A percentile compares a stretch with the other conserved stretches of the same genome.
Conservation (phyloP, 2,113 vertebrate species). For the Oplegnathus fasciatus region DNA sequence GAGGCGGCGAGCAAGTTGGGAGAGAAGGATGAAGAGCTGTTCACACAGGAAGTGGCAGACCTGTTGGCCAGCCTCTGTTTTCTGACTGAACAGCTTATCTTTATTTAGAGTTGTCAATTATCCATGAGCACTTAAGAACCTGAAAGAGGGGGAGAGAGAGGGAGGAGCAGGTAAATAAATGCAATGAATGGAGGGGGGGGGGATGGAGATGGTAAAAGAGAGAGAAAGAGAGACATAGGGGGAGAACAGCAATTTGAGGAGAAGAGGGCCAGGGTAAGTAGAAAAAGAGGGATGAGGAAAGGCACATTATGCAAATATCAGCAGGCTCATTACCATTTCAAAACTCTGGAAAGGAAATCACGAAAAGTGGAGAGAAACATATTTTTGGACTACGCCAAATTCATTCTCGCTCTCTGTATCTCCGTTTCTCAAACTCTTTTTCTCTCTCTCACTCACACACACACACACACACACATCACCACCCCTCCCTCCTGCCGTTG, state of each 20-base stretch:
- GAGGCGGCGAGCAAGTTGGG: constrained; percentile 23
- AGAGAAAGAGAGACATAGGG: constrained; percentile 18
- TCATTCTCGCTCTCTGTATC: constrained; percentile 27
- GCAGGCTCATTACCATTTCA: constrained; percentile 76
- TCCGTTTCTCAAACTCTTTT: background rate
- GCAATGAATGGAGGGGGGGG: constrained; percentile 37
- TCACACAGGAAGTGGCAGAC: constrained; percentile 51
- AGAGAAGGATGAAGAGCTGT: constrained; percentile 18
- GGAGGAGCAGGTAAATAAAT: constrained; percentile 29
- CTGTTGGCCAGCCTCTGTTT: constrained; percentile 54
- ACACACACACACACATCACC: background rate
- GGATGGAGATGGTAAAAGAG: background rate
- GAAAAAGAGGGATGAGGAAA: constrained; percentile 58
- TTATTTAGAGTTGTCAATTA: constrained; percentile 79
- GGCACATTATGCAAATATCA: constrained; percentile 75
- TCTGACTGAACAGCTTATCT: constrained; percentile 64
- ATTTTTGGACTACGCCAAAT: constrained; percentile 48
- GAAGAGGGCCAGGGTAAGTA: constrained; percentile 50
- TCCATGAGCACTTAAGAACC: constrained; percentile 75
- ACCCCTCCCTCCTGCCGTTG: background rate
- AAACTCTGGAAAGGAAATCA: constrained; percentile 72
- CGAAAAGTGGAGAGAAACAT: constrained; percentile 52
- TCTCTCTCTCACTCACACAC: background rate
- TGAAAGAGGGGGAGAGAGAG: constrained; percentile 30
- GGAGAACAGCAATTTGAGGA: constrained; percentile 51